A percentile compares a stretch with the other conserved stretches of the same genome.
These are phyloP conservation scores for Tiliacea citrago DNA, from an alignment of 2,888 invertebrate genomes.

Conservation along the genomic window DNA sequence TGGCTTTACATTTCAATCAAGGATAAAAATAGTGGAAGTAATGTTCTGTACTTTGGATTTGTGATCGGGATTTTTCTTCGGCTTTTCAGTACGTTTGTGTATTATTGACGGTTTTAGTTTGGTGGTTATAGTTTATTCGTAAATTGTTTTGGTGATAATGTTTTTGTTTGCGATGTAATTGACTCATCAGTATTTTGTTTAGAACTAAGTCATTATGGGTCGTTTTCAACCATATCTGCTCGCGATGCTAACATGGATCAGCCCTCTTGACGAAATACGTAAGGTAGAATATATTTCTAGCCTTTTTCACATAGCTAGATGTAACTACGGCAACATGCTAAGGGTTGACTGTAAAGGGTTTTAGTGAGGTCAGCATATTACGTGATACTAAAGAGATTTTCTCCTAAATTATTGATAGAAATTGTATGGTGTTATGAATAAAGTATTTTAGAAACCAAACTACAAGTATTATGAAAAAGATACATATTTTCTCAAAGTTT, in stretches of 20 bases:
- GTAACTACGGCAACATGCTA: background rate
- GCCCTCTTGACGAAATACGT: background rate
- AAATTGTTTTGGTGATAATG: constrained; percentile 7
- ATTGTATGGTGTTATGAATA: no score
- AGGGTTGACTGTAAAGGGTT: background rate
- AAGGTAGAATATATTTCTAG: background rate
- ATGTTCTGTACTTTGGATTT: constrained; percentile 62
- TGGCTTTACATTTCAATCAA: constrained; percentile 86
- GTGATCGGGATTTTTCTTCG: constrained; percentile 34
- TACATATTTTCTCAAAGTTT: no score
- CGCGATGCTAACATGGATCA: background rate
- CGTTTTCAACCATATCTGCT: background rate
- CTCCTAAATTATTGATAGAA: no score
- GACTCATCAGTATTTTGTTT: background rate
- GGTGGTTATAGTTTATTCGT: constrained; percentile 10
- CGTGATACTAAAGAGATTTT: no score
- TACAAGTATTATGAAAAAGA: no score
- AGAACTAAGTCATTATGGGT: background rate
- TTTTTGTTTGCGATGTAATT: background rate
- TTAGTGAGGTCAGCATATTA: background rate
- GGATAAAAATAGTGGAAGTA: constrained; percentile 74
- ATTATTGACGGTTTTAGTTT: constrained; percentile 40
- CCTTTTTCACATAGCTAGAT: background rate
- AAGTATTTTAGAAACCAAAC: no score
- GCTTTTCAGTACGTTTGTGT: constrained; percentile 15